phyloP scores from a whole-genome alignment of 1,140 invertebrate species.

The Leptinotarsa undecemlineata region DNA sequence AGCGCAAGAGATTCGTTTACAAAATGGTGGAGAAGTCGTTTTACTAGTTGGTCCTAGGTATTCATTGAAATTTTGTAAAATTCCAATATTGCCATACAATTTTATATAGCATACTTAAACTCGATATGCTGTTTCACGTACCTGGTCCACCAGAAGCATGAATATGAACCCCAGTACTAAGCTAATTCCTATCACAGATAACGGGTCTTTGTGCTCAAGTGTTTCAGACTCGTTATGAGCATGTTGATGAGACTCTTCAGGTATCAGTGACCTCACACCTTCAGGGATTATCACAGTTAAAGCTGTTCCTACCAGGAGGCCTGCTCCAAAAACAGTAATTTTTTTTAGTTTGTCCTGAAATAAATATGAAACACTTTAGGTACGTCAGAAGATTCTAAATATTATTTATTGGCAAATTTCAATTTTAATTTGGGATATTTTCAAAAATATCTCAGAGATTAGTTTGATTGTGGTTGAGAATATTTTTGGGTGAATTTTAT shows the following conservation, averaged over 20 bases:
- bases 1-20: too few species aligned
- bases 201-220: conserved; percentile 56
- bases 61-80: too few species aligned
- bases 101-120: too few species aligned
- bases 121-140: conserved; percentile 10
- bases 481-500: too few species aligned
- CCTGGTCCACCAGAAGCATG: conserved; percentile 95
- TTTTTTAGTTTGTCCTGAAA: conserved; percentile 91
- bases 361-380: conserved; percentile 36
- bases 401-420: not conserved
- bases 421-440: not conserved
- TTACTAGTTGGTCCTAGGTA: too few species aligned
- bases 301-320: conserved; percentile 96
- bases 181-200: conserved; percentile 67
- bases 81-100: too few species aligned
- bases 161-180: conserved; percentile 86
- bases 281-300: conserved; percentile 98
- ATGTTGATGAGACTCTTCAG: conserved; percentile 31
- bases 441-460: too few species aligned
- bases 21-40: too few species aligned
- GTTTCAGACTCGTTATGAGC: conserved; percentile 37
- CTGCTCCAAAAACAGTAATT: conserved; percentile 94
- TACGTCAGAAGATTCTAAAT: conserved; percentile 17
- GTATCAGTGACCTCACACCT: conserved; percentile 82
- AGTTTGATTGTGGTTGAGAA: too few species aligned